Conservation (phyloP, 2,113 vertebrate species). For the Dascyllus trimaculatus region DNA sequence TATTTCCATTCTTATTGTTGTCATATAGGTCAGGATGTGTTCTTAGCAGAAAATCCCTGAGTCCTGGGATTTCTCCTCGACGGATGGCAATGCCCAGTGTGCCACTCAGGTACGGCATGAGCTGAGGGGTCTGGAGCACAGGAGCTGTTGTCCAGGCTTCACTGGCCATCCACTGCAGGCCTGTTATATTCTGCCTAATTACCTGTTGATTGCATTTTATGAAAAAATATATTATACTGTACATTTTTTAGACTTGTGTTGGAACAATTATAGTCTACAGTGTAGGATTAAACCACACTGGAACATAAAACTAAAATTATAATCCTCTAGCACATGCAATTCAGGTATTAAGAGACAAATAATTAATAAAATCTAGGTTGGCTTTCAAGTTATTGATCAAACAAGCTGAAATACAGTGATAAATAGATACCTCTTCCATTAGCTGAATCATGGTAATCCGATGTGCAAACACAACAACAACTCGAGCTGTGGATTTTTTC, state of each 20-base stretch:
- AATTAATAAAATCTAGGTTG: too few relatives aligned
- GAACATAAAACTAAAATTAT: background rate
- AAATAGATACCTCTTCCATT: constrained; percentile 38
- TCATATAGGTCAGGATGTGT: constrained; percentile 66
- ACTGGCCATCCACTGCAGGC: constrained; percentile 81
- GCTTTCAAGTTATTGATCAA: too few relatives aligned
- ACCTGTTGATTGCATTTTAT: constrained; percentile 45
- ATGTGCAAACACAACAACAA: constrained; percentile 59
- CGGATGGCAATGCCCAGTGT: constrained; percentile 81
- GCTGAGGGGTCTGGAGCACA: constrained; percentile 56
- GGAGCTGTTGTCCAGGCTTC: constrained; percentile 79
- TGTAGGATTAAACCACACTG: background rate
- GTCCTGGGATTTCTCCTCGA: constrained; percentile 76
- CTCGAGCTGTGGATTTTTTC: constrained; percentile 56
- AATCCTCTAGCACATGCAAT: too few relatives aligned
- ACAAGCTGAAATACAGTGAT: background rate
- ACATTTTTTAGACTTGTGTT: too few relatives aligned
- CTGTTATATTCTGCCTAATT: constrained; percentile 69
- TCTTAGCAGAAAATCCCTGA: constrained; percentile 71
- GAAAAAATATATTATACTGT: too few relatives aligned
- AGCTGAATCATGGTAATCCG: constrained; percentile 49
- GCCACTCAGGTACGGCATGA: constrained; percentile 75
- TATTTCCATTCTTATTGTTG: constrained; percentile 36
- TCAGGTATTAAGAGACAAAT: too few relatives aligned
- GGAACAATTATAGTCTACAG: too few relatives aligned